phyloP scores from a whole-genome alignment of 1,140 invertebrate species.

The Coelopa frigida region DNA sequence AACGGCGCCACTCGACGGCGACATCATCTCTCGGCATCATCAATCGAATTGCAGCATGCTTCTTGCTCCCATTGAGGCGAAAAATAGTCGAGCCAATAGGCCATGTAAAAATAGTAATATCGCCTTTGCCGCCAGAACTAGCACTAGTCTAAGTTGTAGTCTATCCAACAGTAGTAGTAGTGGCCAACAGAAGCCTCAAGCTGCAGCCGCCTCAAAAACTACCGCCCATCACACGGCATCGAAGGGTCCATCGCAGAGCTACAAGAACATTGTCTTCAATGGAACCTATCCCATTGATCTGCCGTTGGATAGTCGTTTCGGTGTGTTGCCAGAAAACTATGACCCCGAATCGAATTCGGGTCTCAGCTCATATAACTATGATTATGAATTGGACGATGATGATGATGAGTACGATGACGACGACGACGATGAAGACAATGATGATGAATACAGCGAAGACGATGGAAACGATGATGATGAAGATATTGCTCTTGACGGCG shows the following conservation, averaged over 20 bases:
- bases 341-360: constrained; percentile 38
- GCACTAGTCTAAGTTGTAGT: constrained; percentile 1
- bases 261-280: constrained; percentile 55
- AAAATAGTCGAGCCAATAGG: neutral
- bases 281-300: constrained; percentile 74
- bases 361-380: constrained; percentile 30
- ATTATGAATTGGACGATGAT: constrained; percentile 31
- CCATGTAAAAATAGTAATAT: neutral
- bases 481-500: constrained; percentile 5
- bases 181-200: neutral
- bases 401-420: constrained; percentile 27
- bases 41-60: neutral
- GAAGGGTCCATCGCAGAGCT: neutral
- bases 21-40: neutral
- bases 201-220: neutral
- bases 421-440: constrained; percentile 19
- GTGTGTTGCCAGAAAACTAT: constrained; percentile 22
- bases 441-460: constrained; percentile 17
- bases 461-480: constrained; percentile 18
- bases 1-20: too few relatives aligned
- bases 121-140: constrained; percentile 5
- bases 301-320: constrained; percentile 42
- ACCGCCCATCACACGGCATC: neutral
- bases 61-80: neutral
- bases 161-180: constrained; percentile 4